Base-by-base conservation (phyloP, 2,113 vertebrate species). In the Hiodon tergisus region DNA sequence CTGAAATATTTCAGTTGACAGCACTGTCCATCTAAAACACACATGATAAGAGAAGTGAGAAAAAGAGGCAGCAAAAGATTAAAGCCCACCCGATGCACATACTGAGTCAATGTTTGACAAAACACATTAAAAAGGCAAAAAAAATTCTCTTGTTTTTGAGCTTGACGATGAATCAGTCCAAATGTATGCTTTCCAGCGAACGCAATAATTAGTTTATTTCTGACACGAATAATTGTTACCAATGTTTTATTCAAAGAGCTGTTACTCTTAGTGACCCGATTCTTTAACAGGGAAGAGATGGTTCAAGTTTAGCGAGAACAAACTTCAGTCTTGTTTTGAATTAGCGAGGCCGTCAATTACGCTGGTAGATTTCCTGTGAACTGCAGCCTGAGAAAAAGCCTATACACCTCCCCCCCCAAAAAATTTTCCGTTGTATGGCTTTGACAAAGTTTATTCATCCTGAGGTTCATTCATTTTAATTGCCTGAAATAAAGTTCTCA, bases 401-500 rank as follows among this genome's bases (percentile, higher is more conserved):
- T 79, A 81, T 80, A 52, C 61, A 72, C 65, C n/a, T n/a, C n/a
- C n/a, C n/a, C n/a, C n/a, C n/a, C n/a, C n/a, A n/a, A n/a, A n/a
- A n/a, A n/a, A n/a, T 62, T 10, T 13, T 71, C 67, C 74, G 16
- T 61, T 76, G 69, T 72, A 55, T 61, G 68, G 67, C 60, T 76
- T 72, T 67, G 65, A 77, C 53, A 54, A 52, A 75, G 69, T 67
- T 77, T 72, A 50, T 61, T 72, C 61, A 58, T 72, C 58, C 61
- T 31, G 61, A 17, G 47, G 54, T 71, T 77, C 31, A 47, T 47
- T 52, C 53, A 55, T 48, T 76, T 71, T 76, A 76, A 76, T 76
- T 76, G 50, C 48, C 74, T 46, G 10, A 11, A 51, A 47, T 59
- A 72, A 13, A 73, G 14, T 62, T 73, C 48, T 61, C 52, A 16